Evolutionary conservation across 1,140 invertebrate species (phyloP), one percentile per base, ranked within the genome.

Genomic region (Cardiocondyla obscurior): DNA sequence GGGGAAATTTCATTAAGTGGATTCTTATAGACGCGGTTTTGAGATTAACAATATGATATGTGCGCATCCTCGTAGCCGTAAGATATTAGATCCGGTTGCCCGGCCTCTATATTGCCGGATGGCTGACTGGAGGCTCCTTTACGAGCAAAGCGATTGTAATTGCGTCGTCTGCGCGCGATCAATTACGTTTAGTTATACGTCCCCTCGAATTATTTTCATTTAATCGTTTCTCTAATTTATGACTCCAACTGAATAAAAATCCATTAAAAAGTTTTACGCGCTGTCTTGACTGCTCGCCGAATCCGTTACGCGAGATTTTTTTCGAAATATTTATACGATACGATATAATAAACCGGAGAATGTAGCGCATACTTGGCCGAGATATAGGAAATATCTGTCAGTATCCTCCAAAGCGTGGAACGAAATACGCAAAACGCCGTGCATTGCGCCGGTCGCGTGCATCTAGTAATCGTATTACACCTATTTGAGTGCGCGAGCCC

Each of bases 1-100:
- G 85, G 84, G 91, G 90, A 91, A 93, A 91, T 93, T 93, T 93
- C 92, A 93, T 93, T 92, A 92, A 91, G 88, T 91, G 91, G 88
- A 92, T 93, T 93, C 92, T 93, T 93, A 93, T 90, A 91, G 88
- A 89, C 90, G 89, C 87, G 90, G 91, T 90, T 92, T 92, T 90
- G 85, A 90, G 90, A 92, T 93, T 92, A 92, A 93, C 90, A 92
- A 91, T 92, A 90, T 91, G 90, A 91, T 90, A 90, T 88, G 90
- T 88, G 85, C 85, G 33, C 64, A 86, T 60, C 85, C 84, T 82
- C 51, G 67, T 19, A 76, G 83, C 36, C 76, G 58, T 81, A 67
- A 77, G 90, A 92, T 92, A 92, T 92, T 92, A 92, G 90, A 91
- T 91, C 88, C 85, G 86, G 44, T 62, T 85, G 89, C 79, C 74